Base-by-base conservation (phyloP, 2,888 invertebrate species). In the Drosophila hamatofila region DNA sequence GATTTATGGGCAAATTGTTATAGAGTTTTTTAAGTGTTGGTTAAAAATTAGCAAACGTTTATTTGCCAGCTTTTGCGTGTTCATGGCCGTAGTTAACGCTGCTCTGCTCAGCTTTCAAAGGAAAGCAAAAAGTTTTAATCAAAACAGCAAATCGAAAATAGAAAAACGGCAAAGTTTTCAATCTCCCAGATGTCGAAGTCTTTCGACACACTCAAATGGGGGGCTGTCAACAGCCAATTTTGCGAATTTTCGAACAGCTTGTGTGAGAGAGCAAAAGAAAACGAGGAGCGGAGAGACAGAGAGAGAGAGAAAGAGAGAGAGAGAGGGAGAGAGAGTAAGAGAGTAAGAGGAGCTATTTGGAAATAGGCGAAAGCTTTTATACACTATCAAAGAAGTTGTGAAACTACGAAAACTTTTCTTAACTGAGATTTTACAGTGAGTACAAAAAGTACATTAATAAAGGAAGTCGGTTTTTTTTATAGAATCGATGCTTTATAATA, bases 191-290 rank as follows among this genome's bases (percentile, higher is more conserved):
- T 77, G 89, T 83, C 83, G 69, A 86, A 88, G 84, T 79, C 76
- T 75, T 88, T 86, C 86, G 75, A 78, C 88, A 83, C 80, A 83
- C 88, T 82, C 78, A 65, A 88, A 70, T 77, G 64, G 69, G 65
- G 60, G 56, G 72, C 90, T 88, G 90, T 90, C 87, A 87, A 87
- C 90, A 88, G 90, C 78, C 90, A 87, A 87, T 87, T 90, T 81
- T 48, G 70, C 55, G 72, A 72, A 61, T 61, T 67, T 77, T 75
- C 48, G 35, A 78, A 63, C 68, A 65, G 66, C 37, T 67, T 54
- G 63, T 59, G 58, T 54, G 21, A 51, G 69, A 63, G 44, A 25
- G 21, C 21, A 30, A 18, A 30, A 18, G 56, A 12, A 12, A 4
- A 3, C 1, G 18, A 27, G n/a, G 11, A 18, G 12, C 2, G 3